phyloP scores from a whole-genome alignment of 2,888 invertebrate species.

The Tipula helvola region DNA sequence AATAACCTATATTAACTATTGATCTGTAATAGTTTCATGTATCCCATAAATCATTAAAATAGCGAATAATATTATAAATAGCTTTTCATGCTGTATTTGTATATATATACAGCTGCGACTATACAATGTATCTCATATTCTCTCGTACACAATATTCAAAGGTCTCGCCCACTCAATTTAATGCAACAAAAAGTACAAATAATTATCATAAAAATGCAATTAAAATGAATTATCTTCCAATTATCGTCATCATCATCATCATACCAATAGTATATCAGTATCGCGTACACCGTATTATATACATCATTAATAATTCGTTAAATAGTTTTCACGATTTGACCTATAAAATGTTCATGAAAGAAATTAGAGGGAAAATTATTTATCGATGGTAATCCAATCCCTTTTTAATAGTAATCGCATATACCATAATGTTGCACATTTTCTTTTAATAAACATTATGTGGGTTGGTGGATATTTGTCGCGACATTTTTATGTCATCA shows the following conservation, averaged over 20 bases:
- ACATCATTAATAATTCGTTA: background rate
- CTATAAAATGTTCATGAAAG: background rate
- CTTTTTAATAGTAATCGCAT: background rate
- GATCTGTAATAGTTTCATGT: background rate
- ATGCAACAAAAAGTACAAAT: background rate
- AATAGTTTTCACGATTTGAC: background rate
- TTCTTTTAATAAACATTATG: background rate
- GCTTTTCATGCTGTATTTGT: background rate
- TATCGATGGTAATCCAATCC: background rate
- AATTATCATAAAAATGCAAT: background rate
- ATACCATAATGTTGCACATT: background rate
- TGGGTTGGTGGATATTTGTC: background rate
- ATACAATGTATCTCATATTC: background rate
- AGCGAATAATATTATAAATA: background rate
- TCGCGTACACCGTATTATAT: background rate
- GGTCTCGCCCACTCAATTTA: background rate
- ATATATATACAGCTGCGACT: background rate
- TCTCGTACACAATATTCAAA: background rate
- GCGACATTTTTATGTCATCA: background rate
- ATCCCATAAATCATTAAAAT: background rate
- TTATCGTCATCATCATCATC: background rate
- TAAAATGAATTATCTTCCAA: background rate
- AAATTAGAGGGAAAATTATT: background rate
- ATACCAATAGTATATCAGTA: background rate
- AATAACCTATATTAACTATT: background rate